A percentile compares a stretch with the other conserved stretches of the same genome.
Conservation (phyloP, 1,140 invertebrate species). For the Diorhabda carinulata region DNA sequence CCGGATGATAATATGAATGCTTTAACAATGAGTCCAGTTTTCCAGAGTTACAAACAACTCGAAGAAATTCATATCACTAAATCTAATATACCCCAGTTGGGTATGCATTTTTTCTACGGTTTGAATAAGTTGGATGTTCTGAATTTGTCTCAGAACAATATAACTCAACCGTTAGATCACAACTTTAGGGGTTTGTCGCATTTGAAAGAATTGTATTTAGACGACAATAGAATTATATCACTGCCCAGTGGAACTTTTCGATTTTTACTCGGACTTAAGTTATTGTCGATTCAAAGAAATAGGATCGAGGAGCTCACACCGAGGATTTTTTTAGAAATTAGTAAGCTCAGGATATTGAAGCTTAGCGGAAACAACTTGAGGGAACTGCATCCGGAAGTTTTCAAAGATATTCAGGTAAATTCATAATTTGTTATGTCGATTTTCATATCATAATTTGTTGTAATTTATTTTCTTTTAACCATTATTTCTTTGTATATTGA, state of each 20-base stretch:
- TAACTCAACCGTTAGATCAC: constrained; percentile 71
- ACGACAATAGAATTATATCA: constrained; percentile 72
- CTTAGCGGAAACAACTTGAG: constrained; percentile 69
- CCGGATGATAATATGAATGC: constrained; percentile 61
- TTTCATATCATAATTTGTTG: not conserved
- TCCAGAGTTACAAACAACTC: constrained; percentile 62
- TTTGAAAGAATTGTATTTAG: constrained; percentile 78
- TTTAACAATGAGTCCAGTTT: constrained; percentile 71
- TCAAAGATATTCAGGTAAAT: constrained; percentile 65
- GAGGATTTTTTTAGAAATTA: constrained; percentile 63
- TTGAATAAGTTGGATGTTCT: constrained; percentile 63
- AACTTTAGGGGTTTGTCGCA: constrained; percentile 76
- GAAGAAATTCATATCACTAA: constrained; percentile 71
- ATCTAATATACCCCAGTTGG: constrained; percentile 74
- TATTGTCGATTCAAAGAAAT: constrained; percentile 68
- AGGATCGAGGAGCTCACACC: constrained; percentile 63
- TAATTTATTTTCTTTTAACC: no score
- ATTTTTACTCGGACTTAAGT: constrained; percentile 61
- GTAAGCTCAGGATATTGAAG: constrained; percentile 65
- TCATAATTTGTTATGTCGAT: not conserved
- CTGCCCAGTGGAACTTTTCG: constrained; percentile 73
- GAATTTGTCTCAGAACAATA: constrained; percentile 73
- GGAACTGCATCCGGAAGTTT: constrained; percentile 70
- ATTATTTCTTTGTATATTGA: not conserved
- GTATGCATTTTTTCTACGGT: constrained; percentile 73